Percentiles rank a stretch among this genome's conserved stretches.
phyloP scores from a whole-genome alignment of 92 coral and sea anemone species.

The Palythoa heliodiscus region DNA sequence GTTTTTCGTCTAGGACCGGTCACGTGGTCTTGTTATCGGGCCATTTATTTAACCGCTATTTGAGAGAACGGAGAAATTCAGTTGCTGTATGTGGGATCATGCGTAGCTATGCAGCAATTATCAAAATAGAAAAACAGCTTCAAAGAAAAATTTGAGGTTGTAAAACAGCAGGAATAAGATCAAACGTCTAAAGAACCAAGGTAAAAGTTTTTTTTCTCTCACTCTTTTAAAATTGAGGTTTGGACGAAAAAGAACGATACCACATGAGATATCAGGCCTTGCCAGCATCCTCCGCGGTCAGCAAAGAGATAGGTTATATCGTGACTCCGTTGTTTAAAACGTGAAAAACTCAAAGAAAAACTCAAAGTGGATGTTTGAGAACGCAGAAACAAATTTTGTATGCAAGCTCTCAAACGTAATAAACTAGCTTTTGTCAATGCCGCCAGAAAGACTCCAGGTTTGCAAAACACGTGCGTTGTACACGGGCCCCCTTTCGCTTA shows the following conservation, averaged over 20 bases:
- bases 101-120: not conserved
- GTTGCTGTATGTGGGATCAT: not conserved
- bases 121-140: not conserved
- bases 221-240: no score
- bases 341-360: not conserved
- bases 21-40: constrained; percentile 11
- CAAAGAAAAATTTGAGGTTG: not conserved
- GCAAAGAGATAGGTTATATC: not conserved
- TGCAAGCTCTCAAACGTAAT: not conserved
- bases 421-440: not conserved
- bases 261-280: not conserved
- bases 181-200: not conserved
- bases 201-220: not conserved
- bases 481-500: not conserved
- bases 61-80: not conserved
- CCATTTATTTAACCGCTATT: not conserved
- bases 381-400: not conserved
- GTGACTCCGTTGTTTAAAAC: not conserved
- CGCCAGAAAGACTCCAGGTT: not conserved
- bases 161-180: not conserved
- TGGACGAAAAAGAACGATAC: not conserved
- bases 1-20: constrained; percentile 21
- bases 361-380: not conserved
- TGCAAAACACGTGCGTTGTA: not conserved
- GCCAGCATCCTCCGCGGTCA: not conserved